Conservation (phyloP, 2,797 vertebrate genomes). For the Jordanella pulchra region DNA sequence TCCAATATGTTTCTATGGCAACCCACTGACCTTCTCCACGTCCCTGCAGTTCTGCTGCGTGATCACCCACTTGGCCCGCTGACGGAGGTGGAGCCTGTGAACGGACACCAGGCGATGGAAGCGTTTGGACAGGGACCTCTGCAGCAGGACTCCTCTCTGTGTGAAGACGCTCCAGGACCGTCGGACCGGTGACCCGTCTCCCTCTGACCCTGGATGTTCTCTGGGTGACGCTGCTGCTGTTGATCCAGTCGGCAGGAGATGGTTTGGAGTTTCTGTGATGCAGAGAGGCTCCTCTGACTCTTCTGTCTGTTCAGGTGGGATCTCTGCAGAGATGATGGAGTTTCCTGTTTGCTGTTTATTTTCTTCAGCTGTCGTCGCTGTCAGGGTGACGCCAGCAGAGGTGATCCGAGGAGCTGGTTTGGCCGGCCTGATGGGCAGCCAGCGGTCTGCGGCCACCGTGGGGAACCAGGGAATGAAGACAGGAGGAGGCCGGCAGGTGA, state of each 20-base stretch:
- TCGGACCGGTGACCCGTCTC: conserved; percentile 27
- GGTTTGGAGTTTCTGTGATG: background rate
- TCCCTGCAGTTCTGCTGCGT: conserved; percentile 76
- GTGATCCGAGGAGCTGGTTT: conserved; percentile 82
- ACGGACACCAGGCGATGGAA: conserved; percentile 77
- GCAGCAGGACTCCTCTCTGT: conserved; percentile 43
- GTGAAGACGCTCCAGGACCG: conserved; percentile 88
- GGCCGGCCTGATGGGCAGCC: conserved; percentile 85
- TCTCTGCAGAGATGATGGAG: background rate
- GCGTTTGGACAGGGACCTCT: conserved; percentile 76
- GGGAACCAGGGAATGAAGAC: conserved; percentile 89
- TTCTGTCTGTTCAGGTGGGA: background rate
- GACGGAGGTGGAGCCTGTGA: conserved; percentile 82
- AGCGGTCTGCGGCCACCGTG: conserved; percentile 46
- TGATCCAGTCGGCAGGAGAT: background rate
- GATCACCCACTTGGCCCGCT: conserved; percentile 90
- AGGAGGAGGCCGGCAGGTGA: conserved; percentile 78
- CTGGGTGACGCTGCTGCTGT: background rate
- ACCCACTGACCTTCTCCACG: conserved; percentile 77
- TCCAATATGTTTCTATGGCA: too few relatives aligned
- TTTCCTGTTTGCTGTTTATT: background rate
- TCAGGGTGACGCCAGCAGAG: conserved; percentile 11
- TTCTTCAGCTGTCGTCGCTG: background rate
- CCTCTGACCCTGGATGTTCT: background rate
- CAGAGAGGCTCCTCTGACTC: background rate